Percentiles rank a stretch among this genome's conserved stretches.
phyloP scores from a whole-genome alignment of 2,797 vertebrate species.

The Cuniculus paca region DNA sequence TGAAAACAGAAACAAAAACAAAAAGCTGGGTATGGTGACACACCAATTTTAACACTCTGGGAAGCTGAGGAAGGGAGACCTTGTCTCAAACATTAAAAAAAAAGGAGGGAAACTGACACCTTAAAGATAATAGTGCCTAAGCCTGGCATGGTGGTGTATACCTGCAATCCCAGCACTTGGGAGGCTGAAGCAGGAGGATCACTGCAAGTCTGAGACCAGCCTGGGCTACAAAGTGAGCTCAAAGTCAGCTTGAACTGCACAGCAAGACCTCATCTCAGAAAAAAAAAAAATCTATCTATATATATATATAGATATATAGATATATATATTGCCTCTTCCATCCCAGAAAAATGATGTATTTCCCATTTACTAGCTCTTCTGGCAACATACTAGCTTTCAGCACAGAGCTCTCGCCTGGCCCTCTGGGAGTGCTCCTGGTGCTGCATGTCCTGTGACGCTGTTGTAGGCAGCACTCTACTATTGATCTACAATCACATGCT shows the following conservation, averaged over 20 bases:
- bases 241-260: too few species aligned
- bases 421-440: accelerated
- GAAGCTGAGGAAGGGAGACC: background rate
- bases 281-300: too few species aligned
- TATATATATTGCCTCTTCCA: background rate
- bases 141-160: too few species aligned
- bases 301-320: too few species aligned
- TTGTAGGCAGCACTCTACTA: background rate
- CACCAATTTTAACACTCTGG: background rate
- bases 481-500: background rate
- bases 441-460: background rate
- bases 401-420: background rate
- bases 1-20: background rate
- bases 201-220: too few species aligned
- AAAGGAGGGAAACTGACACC: background rate
- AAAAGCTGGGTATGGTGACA: background rate
- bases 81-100: background rate
- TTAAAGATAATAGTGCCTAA: background rate
- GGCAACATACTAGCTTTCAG: background rate
- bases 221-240: too few species aligned
- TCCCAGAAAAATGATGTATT: background rate
- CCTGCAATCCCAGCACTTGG: too few species aligned
- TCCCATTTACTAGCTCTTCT: background rate
- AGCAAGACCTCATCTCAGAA: background rate
- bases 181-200: too few species aligned